phyloP scores from a whole-genome alignment of 2,888 invertebrate species.

The Sphaerophoria taeniata region DNA sequence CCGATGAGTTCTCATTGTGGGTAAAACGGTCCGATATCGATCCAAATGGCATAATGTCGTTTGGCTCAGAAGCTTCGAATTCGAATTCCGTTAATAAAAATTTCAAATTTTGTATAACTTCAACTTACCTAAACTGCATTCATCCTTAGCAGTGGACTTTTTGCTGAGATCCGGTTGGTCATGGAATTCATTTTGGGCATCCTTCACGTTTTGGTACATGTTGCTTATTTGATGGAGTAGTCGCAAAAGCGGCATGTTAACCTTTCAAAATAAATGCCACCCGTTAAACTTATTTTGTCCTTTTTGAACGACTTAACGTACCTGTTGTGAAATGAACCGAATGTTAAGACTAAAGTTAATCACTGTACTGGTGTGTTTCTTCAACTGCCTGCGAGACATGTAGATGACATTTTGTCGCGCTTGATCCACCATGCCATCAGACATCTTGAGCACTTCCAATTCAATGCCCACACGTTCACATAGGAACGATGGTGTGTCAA shows the following conservation, averaged over 20 bases:
- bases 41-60: constrained; percentile 80
- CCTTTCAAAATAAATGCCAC: constrained; percentile 83
- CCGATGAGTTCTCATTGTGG: constrained; percentile 80
- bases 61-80: constrained; percentile 81
- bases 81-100: neutral
- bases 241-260: constrained; percentile 97
- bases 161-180: constrained; percentile 85
- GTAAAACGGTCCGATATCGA: constrained; percentile 81
- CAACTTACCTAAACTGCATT: constrained; percentile 85
- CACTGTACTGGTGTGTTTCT: constrained; percentile 95
- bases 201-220: constrained; percentile 98
- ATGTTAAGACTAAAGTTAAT: constrained; percentile 95
- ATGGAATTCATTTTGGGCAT: constrained; percentile 95
- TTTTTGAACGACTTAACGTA: constrained; percentile 76
- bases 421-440: constrained; percentile 94
- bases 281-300: neutral
- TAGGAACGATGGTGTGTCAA: constrained; percentile 90
- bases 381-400: constrained; percentile 93
- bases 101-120: neutral
- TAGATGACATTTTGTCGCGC: constrained; percentile 93
- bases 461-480: constrained; percentile 96
- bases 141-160: constrained; percentile 84
- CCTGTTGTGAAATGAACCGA: constrained; percentile 96
- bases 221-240: constrained; percentile 97
- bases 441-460: constrained; percentile 94